phyloP scores from a whole-genome alignment of 2,797 vertebrate genomes.

The Etheostoma nigrum region DNA sequence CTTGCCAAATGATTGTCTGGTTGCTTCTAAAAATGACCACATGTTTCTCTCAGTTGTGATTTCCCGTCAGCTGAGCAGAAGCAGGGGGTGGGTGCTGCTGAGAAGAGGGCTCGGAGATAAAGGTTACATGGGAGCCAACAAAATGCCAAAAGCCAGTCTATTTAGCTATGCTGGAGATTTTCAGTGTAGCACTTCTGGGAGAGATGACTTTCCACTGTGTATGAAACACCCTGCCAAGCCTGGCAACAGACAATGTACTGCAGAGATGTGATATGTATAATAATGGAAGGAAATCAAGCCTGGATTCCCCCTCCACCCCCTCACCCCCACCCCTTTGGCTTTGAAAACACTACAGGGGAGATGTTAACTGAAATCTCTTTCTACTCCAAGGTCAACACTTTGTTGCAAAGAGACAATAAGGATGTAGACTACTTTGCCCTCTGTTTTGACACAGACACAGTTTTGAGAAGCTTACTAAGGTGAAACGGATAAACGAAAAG shows the following conservation, averaged over 20 bases:
- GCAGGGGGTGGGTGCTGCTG: constrained; percentile 22
- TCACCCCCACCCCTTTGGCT: constrained; percentile 33
- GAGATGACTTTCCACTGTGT: constrained; percentile 60
- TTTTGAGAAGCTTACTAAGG: constrained; percentile 15
- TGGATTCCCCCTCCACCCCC: constrained; percentile 1
- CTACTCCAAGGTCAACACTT: constrained; percentile 56
- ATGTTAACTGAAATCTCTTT: constrained; percentile 39
- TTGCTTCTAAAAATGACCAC: constrained; percentile 27
- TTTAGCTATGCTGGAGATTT: constrained; percentile 69
- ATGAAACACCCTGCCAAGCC: constrained; percentile 53
- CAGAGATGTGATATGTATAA: constrained; percentile 76
- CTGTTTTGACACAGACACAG: neutral
- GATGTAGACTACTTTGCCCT: constrained; percentile 5
- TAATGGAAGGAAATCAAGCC: constrained; percentile 70
- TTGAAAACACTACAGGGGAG: constrained; percentile 54
- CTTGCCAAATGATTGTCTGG: constrained; percentile 39
- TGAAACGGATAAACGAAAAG: neutral
- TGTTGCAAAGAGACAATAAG: constrained; percentile 27
- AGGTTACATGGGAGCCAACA: constrained; percentile 54
- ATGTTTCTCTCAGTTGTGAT: constrained; percentile 31
- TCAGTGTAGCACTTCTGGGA: constrained; percentile 56
- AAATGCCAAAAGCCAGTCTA: constrained; percentile 58
- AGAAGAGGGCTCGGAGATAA: constrained; percentile 38
- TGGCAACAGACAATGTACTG: constrained; percentile 70
- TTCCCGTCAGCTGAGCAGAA: constrained; percentile 35